Base-by-base conservation (phyloP, 2,113 vertebrate genomes). In the Eulemur rufifrons region DNA sequence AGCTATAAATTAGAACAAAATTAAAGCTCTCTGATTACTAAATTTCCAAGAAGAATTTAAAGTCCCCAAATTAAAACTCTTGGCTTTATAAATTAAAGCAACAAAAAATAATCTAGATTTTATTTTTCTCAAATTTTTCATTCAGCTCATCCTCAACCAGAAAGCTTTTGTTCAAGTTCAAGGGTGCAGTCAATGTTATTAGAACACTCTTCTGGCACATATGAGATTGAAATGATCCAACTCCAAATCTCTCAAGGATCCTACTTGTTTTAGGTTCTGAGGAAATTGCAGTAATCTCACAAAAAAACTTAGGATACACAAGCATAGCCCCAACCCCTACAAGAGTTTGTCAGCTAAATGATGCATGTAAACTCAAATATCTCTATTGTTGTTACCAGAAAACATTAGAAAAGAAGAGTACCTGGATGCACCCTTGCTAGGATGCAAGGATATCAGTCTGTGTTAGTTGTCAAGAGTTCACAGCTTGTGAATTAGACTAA, bases 81-180 rank as follows among this genome's bases (percentile, higher is more conserved):
- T 86, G 95, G 27, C 56, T 94, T 81, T 87, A 74, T 87, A 95
- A 97, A 90, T 64, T 86, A 96, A 89, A 91, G 23, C 34, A 93
- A 56, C 32, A 73, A 83, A 34, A 91, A 32, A 61, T 45, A 74
- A 80, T 64, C 9, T 42, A 88, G 42, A 91, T 91, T 88, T 85
- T 32, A 59, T 81, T 88, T 34, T 94, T 85, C 15, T 68, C 37
- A 47, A 47, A 34, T 29, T 91, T 95, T 66, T 83, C 27, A 71
- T 47, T 54, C 14, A 78, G 50, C 80, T 84, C 39, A 27, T 84
- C 50, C 69, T 93, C 9, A 86, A 69, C 68, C 56, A 95, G 37
- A 86, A 90, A 42, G 14, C 50, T 82, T 54, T 94, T 32, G 6
- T 86, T 86, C 47, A 96, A 68, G 34, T 89, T 95, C 50, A 94